These are phyloP conservation scores for Calcarius lapponicus DNA, from an alignment of 2,797 vertebrate species.

Conservation along the genomic window DNA sequence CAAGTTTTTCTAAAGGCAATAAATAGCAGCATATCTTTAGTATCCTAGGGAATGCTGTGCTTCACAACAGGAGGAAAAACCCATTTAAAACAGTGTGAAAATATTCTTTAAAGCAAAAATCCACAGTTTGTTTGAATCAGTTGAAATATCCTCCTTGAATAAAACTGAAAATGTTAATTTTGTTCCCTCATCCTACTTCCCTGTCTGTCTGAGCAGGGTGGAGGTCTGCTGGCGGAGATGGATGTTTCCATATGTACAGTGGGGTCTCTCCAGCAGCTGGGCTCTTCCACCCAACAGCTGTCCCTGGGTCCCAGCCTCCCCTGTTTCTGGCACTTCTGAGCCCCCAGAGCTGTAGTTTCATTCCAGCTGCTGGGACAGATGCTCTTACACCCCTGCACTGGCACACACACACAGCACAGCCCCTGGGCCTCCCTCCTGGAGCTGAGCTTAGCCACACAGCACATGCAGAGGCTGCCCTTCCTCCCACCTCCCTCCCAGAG, in stretches of 20 bases:
- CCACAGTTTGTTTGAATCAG: background rate
- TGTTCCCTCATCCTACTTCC: background rate
- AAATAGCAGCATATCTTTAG: slow-evolving; percentile 24
- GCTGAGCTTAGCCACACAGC: background rate
- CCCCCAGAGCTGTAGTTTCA: background rate
- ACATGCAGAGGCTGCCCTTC: background rate
- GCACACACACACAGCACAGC: background rate
- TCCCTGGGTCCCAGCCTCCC: background rate
- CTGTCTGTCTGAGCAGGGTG: background rate
- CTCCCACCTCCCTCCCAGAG: background rate
- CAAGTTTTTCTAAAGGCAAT: slow-evolving; percentile 21
- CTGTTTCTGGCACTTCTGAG: background rate
- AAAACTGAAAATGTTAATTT: background rate
- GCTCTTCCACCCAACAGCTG: background rate
- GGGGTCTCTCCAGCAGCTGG: background rate
- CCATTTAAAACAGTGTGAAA: background rate
- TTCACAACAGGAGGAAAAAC: slow-evolving; percentile 19
- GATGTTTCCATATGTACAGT: no score
- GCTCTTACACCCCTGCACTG: background rate
- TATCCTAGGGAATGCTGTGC: background rate
- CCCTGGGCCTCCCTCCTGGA: background rate
- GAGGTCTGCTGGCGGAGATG: background rate
- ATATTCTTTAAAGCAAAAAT: background rate
- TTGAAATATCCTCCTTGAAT: background rate
- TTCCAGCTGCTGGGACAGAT: background rate